Evolutionary conservation across 2,113 vertebrate species (phyloP).

Genomic region (Equus przewalskii): DNA sequence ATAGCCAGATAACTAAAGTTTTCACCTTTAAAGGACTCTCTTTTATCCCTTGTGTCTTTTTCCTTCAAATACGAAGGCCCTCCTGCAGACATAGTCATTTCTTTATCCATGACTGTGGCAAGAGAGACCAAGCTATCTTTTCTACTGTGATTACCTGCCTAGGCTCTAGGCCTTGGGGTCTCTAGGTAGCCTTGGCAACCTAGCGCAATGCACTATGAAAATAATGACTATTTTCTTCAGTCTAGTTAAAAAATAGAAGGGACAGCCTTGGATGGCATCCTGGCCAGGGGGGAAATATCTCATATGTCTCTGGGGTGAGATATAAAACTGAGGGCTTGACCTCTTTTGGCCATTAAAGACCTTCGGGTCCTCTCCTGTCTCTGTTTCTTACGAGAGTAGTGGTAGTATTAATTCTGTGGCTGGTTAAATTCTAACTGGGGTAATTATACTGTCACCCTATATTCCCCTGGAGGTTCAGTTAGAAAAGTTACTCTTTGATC

Average conservation of each 20-base stretch:
- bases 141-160: slow-evolving; percentile 34
- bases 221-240: slow-evolving; percentile 77
- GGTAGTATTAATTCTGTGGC: slow-evolving; percentile 75
- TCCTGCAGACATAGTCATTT: neutral
- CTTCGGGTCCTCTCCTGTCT: slow-evolving; percentile 53
- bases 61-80: neutral
- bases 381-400: slow-evolving; percentile 62
- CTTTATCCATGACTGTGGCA: neutral
- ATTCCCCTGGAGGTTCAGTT: slow-evolving; percentile 75
- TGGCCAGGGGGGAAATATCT: slow-evolving; percentile 73
- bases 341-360: slow-evolving; percentile 77
- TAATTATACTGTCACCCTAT: slow-evolving; percentile 81
- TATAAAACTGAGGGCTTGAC: slow-evolving; percentile 79
- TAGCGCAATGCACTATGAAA: slow-evolving; percentile 66
- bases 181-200: slow-evolving; percentile 42
- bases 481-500: slow-evolving; percentile 81
- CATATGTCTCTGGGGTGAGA: slow-evolving; percentile 77
- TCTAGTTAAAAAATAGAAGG: slow-evolving; percentile 77
- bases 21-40: neutral
- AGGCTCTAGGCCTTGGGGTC: slow-evolving; percentile 17
- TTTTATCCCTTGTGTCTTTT: neutral
- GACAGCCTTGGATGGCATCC: slow-evolving; percentile 65
- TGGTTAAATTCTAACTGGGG: slow-evolving; percentile 76
- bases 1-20: neutral
- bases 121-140: neutral